Evolutionary conservation across 2,113 vertebrate genomes (phyloP).

Genomic region (Athene noctua): DNA sequence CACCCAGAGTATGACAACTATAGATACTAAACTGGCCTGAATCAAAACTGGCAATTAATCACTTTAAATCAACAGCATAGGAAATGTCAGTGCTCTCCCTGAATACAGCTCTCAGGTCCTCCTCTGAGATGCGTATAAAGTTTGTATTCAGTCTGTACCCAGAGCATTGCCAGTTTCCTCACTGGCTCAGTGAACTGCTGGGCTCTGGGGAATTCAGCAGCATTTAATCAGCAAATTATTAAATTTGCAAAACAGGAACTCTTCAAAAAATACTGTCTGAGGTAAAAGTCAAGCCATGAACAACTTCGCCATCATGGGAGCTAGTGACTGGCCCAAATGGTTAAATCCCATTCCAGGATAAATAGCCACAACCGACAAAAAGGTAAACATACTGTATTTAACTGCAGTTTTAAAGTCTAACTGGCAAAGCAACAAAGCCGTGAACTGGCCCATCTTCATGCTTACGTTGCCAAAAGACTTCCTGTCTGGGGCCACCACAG

Average conservation of each 20-base stretch:
- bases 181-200: background rate
- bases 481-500: background rate
- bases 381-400: background rate
- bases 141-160: background rate
- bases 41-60: background rate
- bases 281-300: background rate
- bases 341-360: background rate
- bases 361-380: background rate
- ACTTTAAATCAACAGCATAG: background rate
- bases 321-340: background rate
- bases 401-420: constrained; percentile 7
- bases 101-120: background rate
- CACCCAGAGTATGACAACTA: background rate
- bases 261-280: background rate
- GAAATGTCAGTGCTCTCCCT: background rate
- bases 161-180: background rate
- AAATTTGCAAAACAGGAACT: background rate
- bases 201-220: background rate
- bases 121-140: background rate
- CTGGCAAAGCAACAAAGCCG: constrained; percentile 15
- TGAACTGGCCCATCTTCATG: constrained; percentile 1
- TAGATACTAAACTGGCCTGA: background rate
- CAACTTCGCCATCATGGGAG: background rate
- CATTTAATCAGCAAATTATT: background rate
- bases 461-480: background rate